Percentiles rank a stretch among this genome's conserved stretches.
These are phyloP conservation scores for Musca domestica DNA, from an alignment of 1,140 invertebrate species.

Conservation along the genomic window DNA sequence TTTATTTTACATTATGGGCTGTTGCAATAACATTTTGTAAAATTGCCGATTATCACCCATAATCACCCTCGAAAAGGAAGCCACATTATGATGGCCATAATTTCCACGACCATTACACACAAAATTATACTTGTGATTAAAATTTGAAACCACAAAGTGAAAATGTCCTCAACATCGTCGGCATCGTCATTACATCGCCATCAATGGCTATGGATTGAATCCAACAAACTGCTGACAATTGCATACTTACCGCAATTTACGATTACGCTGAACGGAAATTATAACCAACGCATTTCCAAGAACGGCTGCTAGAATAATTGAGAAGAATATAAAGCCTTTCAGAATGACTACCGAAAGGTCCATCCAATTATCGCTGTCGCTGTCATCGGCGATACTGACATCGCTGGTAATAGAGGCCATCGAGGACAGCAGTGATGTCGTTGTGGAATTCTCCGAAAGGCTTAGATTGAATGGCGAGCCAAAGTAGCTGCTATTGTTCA, in stretches of 20 bases:
- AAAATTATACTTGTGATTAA: too few relatives aligned
- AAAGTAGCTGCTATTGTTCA: slow-evolving; percentile 22
- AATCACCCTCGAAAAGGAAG: too few relatives aligned
- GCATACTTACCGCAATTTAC: slow-evolving; percentile 50
- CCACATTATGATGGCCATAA: too few relatives aligned
- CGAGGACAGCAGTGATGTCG: not conserved
- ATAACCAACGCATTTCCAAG: slow-evolving; percentile 85
- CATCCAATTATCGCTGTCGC: slow-evolving; percentile 52
- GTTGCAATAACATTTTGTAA: too few relatives aligned
- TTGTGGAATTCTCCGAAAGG: not conserved
- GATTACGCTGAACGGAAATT: slow-evolving; percentile 60
- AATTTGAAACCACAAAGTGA: not conserved
- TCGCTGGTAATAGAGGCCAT: not conserved
- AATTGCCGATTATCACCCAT: too few relatives aligned
- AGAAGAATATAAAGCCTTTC: slow-evolving; percentile 73
- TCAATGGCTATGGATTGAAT: too few relatives aligned
- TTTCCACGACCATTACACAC: too few relatives aligned
- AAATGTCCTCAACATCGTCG: not conserved
- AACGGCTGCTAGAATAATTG: slow-evolving; percentile 82
- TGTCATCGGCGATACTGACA: not conserved
- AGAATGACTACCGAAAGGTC: slow-evolving; percentile 62
- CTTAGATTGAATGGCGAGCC: not conserved
- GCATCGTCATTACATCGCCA: not conserved
- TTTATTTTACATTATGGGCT: too few relatives aligned
- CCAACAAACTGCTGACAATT: too few relatives aligned